These are phyloP conservation scores for Drosophila watanabei DNA, from an alignment of 1,140 invertebrate genomes.

Conservation along the genomic window DNA sequence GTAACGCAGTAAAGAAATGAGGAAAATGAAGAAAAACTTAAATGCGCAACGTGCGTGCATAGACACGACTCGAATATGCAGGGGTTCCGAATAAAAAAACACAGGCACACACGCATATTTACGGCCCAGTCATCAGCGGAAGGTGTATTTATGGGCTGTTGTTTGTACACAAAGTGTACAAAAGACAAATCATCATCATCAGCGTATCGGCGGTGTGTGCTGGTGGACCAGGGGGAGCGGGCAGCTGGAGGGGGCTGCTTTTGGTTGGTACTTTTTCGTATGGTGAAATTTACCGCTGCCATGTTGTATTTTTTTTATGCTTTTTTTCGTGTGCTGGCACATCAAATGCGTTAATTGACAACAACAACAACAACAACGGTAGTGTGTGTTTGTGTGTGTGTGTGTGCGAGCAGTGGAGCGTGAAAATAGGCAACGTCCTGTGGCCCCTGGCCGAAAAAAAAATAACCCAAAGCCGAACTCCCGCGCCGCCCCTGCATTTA, in stretches of 20 bases:
- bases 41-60: constrained; percentile 8
- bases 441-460: constrained; percentile 13
- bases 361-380: constrained; percentile 58
- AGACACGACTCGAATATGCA: constrained; percentile 4
- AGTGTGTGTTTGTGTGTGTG: not conserved
- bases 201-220: not conserved
- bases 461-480: constrained; percentile 8
- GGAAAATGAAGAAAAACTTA: constrained; percentile 11
- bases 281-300: constrained; percentile 76
- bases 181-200: constrained; percentile 49
- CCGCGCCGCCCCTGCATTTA: constrained; percentile 43
- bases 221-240: not conserved
- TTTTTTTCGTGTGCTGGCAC: constrained; percentile 62
- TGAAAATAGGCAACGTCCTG: constrained; percentile 70
- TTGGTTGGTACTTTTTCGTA: constrained; percentile 59
- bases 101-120: constrained; percentile 7
- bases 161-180: constrained; percentile 43
- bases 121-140: constrained; percentile 8
- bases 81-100: not conserved
- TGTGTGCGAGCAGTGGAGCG: constrained; percentile 46
- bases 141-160: constrained; percentile 30
- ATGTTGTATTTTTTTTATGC: constrained; percentile 62
- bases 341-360: constrained; percentile 77
- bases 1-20: constrained; percentile 34
- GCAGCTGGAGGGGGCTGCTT: constrained; percentile 22